Conservation (phyloP, 2,113 vertebrate genomes). For the Odontesthes bonariensis region DNA sequence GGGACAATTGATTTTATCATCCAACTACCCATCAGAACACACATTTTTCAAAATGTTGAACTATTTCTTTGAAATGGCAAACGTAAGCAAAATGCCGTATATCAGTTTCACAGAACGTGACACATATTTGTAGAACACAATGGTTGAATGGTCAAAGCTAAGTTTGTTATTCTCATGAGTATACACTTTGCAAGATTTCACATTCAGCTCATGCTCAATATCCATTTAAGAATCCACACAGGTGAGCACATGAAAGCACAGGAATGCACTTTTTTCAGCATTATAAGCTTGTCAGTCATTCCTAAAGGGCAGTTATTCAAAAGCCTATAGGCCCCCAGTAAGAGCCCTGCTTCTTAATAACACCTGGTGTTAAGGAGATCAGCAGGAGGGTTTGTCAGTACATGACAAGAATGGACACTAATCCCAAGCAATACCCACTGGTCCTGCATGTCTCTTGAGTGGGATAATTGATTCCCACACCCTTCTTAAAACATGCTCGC, state of each 20-base stretch:
- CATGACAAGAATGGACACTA: slow-evolving; percentile 81
- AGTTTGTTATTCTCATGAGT: slow-evolving; percentile 3
- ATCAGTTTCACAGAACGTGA: neutral
- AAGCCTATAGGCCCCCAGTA: slow-evolving; percentile 59
- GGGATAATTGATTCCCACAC: slow-evolving; percentile 82
- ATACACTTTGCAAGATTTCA: slow-evolving; percentile 54
- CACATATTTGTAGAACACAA: neutral
- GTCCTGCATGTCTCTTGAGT: slow-evolving; percentile 71
- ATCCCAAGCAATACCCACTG: slow-evolving; percentile 75
- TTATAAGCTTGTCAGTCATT: slow-evolving; percentile 75
- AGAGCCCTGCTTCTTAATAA: slow-evolving; percentile 74
- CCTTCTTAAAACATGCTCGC: slow-evolving; percentile 69
- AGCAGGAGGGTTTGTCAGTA: slow-evolving; percentile 78
- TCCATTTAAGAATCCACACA: slow-evolving; percentile 53
- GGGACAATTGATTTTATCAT: neutral
- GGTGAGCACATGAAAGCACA: slow-evolving; percentile 69
- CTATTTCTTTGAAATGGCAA: neutral
- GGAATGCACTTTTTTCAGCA: slow-evolving; percentile 65
- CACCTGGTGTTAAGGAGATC: slow-evolving; percentile 81
- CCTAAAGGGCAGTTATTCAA: slow-evolving; percentile 59
- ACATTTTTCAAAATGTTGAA: neutral
- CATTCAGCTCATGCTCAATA: slow-evolving; percentile 27
- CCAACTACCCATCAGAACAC: neutral
- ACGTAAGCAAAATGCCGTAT: neutral
- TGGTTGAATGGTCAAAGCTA: slow-evolving; percentile 8